Evolutionary conservation across 1,140 invertebrate species (phyloP).

Genomic region (Mercenaria mercenaria): DNA sequence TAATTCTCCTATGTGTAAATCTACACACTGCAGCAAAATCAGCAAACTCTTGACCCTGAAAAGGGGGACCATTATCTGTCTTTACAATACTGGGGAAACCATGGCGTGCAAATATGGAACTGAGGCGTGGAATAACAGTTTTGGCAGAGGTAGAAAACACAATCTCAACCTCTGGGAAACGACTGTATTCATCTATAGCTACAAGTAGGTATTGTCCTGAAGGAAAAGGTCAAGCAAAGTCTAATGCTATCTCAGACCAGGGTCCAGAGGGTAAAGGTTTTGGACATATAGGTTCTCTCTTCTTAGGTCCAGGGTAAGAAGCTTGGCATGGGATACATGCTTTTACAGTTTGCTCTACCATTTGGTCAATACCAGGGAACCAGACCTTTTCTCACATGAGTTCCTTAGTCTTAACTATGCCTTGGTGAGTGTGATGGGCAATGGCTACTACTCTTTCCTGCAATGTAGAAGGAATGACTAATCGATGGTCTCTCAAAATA

Average conservation of each 20-base stretch:
- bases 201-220: conserved; percentile 74
- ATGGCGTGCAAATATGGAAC: conserved; percentile 67
- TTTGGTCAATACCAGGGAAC: conserved; percentile 80
- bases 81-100: conserved; percentile 63
- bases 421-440: conserved; percentile 75
- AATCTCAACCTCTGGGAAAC: conserved; percentile 74
- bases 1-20: conserved; percentile 68
- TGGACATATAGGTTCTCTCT: conserved; percentile 68
- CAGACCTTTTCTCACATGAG: conserved; percentile 80
- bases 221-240: conserved; percentile 75
- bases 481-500: conserved; percentile 61
- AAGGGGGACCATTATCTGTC: conserved; percentile 69
- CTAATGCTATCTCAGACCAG: conserved; percentile 73
- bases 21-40: conserved; percentile 55
- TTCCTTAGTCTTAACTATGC: conserved; percentile 77
- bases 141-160: conserved; percentile 66
- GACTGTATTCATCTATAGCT: conserved; percentile 75
- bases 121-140: conserved; percentile 63
- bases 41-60: conserved; percentile 66
- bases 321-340: conserved; percentile 77
- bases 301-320: conserved; percentile 28
- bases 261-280: conserved; percentile 68
- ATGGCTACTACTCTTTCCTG: conserved; percentile 70
- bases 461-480: conserved; percentile 68
- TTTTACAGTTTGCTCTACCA: conserved; percentile 74